These are phyloP conservation scores for Heliconius sara DNA, from an alignment of 2,888 invertebrate species.

Conservation along the genomic window DNA sequence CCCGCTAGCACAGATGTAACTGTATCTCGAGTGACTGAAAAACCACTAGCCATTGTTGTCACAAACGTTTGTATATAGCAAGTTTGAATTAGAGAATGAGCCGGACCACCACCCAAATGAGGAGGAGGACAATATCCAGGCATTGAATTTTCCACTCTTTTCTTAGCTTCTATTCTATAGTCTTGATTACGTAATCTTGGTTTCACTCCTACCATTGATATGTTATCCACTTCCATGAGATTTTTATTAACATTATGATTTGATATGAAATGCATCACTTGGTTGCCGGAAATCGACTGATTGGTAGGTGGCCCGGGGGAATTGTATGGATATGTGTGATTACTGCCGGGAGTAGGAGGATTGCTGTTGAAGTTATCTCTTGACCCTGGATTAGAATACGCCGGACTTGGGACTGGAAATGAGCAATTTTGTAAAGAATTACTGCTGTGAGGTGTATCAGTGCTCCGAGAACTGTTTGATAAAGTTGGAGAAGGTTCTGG, in stretches of 20 bases:
- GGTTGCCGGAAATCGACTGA: slow-evolving; percentile 70
- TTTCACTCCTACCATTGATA: slow-evolving; percentile 80
- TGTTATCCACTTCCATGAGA: slow-evolving; percentile 81
- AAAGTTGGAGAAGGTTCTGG: slow-evolving; percentile 86
- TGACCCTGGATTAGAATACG: slow-evolving; percentile 77
- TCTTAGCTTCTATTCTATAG: slow-evolving; percentile 63
- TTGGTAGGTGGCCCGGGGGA: slow-evolving; percentile 71
- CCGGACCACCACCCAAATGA: slow-evolving; percentile 76
- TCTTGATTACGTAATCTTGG: slow-evolving; percentile 64
- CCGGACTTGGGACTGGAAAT: slow-evolving; percentile 79
- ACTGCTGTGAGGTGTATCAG: slow-evolving; percentile 77
- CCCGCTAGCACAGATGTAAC: slow-evolving; percentile 92
- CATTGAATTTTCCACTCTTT: slow-evolving; percentile 72
- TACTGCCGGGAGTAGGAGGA: slow-evolving; percentile 69
- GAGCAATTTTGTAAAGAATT: slow-evolving; percentile 66
- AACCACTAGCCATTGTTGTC: slow-evolving; percentile 86
- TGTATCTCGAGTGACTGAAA: slow-evolving; percentile 91
- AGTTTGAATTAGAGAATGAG: slow-evolving; percentile 73
- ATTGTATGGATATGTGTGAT: slow-evolving; percentile 67
- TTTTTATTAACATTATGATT: slow-evolving; percentile 81
- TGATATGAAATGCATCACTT: slow-evolving; percentile 82
- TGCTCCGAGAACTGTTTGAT: slow-evolving; percentile 80
- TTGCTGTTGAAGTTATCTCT: slow-evolving; percentile 71
- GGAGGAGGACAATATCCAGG: slow-evolving; percentile 80
- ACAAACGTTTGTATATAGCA: slow-evolving; percentile 77